Evolutionary conservation across 2,113 vertebrate species (phyloP).

Genomic region (Gobio gobio): DNA sequence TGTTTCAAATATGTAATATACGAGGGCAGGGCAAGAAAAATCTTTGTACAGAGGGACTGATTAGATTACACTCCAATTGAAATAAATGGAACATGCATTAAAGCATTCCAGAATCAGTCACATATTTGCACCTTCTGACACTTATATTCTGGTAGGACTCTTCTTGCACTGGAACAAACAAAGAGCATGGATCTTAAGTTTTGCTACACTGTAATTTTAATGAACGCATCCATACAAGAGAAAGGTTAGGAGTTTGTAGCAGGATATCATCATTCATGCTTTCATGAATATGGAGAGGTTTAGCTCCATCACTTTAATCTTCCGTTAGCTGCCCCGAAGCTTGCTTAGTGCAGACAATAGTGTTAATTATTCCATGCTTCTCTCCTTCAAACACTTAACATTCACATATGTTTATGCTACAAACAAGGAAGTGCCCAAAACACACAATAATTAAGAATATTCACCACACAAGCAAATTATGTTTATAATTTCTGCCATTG

Average conservation of each 20-base stretch:
- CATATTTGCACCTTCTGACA: slow-evolving; percentile 32
- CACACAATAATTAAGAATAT: slow-evolving; percentile 48
- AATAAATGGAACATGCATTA: slow-evolving; percentile 32
- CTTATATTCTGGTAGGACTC: neutral
- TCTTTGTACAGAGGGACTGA: neutral
- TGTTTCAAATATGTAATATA: slow-evolving; percentile 28
- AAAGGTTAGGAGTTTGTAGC: slow-evolving; percentile 15
- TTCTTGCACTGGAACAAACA: neutral
- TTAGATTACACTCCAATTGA: slow-evolving; percentile 33
- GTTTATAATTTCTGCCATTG: slow-evolving; percentile 32
- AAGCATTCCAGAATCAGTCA: slow-evolving; percentile 18
- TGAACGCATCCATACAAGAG: neutral
- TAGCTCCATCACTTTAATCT: slow-evolving; percentile 33
- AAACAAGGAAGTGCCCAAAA: slow-evolving; percentile 44
- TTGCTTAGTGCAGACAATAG: slow-evolving; percentile 42
- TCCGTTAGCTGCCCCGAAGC: slow-evolving; percentile 29
- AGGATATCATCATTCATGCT: slow-evolving; percentile 21
- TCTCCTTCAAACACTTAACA: slow-evolving; percentile 19
- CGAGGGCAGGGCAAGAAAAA: neutral
- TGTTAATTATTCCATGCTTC: slow-evolving; percentile 46
- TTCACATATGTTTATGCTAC: slow-evolving; percentile 45
- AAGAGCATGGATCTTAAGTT: slow-evolving; percentile 21
- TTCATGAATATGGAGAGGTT: slow-evolving; percentile 41
- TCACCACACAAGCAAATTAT: slow-evolving; percentile 32
- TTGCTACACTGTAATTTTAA: slow-evolving; percentile 28